Conservation (phyloP, 1,140 invertebrate genomes). For the Palaemon carinicauda region DNA sequence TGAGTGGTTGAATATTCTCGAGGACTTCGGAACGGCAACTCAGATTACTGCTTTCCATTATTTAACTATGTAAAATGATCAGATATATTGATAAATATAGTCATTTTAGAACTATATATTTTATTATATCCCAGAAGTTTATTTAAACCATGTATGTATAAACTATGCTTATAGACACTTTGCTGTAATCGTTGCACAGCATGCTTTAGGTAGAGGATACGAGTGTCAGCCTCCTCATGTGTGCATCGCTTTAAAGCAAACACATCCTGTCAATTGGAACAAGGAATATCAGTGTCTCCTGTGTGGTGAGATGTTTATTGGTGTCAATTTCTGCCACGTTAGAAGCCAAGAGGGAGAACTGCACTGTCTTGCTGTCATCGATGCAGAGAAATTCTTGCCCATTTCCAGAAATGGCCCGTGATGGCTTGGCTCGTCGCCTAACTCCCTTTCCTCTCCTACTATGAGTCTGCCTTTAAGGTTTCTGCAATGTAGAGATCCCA, state of each 20-base stretch:
- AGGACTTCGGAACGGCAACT: no score
- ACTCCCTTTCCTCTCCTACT: constrained; percentile 6
- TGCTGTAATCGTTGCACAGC: background rate
- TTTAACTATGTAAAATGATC: no score
- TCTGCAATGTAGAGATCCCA: no score
- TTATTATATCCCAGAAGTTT: no score
- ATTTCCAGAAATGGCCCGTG: background rate
- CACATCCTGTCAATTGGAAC: background rate
- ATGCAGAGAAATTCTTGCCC: no score
- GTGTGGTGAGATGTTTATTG: constrained; percentile 18
- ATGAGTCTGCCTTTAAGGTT: no score
- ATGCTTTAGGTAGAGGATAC: background rate
- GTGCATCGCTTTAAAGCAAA: background rate
- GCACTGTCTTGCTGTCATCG: constrained; percentile 16
- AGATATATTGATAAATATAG: no score
- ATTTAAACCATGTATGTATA: constrained; percentile 24
- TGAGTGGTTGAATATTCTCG: no score
- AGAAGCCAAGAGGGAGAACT: constrained; percentile 4
- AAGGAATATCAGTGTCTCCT: constrained; percentile 13
- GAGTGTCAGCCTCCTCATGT: background rate
- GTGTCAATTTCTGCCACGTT: no score
- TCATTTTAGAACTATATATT: no score
- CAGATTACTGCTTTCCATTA: no score
- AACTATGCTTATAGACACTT: constrained; percentile 1
- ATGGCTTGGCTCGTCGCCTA: constrained; percentile 7